Evolutionary conservation across 2,797 vertebrate genomes (phyloP).

Genomic region (Sebastes hopkinsi): DNA sequence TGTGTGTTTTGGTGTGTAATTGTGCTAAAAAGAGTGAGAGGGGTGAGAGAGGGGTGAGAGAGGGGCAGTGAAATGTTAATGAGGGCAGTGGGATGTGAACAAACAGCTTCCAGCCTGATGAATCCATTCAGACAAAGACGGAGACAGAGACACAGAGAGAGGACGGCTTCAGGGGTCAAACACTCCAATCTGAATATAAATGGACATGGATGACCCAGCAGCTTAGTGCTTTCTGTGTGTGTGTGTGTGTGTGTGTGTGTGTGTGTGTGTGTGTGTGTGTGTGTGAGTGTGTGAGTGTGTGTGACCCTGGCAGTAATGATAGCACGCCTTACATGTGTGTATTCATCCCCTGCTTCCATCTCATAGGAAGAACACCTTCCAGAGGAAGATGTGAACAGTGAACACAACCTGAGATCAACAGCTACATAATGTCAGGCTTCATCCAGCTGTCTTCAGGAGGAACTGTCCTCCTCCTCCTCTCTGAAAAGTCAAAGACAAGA

Average conservation of each 20-base stretch:
- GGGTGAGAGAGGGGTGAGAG: background rate
- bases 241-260: background rate
- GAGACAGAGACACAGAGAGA: conserved; percentile 15
- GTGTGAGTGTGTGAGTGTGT: background rate
- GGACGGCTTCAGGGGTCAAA: conserved; percentile 48
- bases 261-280: background rate
- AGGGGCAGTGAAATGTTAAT: conserved; percentile 71
- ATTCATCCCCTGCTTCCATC: background rate
- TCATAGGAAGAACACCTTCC: background rate
- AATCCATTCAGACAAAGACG: conserved; percentile 61
- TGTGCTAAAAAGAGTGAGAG: background rate
- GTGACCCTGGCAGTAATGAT: background rate
- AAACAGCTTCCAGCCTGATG: conserved; percentile 74
- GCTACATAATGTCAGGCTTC: background rate
- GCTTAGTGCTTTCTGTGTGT: background rate
- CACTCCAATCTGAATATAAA: conserved; percentile 58
- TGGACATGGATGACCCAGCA: conserved; percentile 41
- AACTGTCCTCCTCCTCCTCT: too few relatives aligned
- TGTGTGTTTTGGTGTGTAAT: too few relatives aligned
- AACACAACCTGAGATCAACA: background rate
- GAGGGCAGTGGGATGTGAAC: conserved; percentile 71
- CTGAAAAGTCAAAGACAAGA: too few relatives aligned
- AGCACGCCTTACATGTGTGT: background rate
- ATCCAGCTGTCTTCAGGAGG: too few relatives aligned
- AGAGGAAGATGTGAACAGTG: background rate